These are phyloP conservation scores for Nysson spinosus DNA, from an alignment of 2,888 invertebrate genomes.

Conservation along the genomic window DNA sequence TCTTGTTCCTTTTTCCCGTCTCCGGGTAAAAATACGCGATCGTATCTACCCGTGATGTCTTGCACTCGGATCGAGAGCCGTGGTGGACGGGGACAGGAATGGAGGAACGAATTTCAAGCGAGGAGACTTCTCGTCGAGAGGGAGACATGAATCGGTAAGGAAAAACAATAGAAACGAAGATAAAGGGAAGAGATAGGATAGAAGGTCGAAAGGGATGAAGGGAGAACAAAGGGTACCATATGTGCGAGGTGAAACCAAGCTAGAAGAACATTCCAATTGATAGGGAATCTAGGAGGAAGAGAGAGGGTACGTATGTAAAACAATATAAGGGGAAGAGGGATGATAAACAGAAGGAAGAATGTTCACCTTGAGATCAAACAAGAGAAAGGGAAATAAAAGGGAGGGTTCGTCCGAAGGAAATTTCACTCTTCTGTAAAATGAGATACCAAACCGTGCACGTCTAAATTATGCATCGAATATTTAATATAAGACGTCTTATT, in stretches of 20 bases:
- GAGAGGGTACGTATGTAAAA: not conserved
- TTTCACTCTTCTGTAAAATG: slow-evolving; percentile 23
- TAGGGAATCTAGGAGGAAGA: slow-evolving; percentile 27
- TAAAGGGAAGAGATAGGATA: not conserved
- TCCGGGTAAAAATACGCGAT: slow-evolving; percentile 22
- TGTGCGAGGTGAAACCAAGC: slow-evolving; percentile 16
- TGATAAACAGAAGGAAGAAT: slow-evolving; percentile 11
- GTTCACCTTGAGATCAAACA: slow-evolving; percentile 19
- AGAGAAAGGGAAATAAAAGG: slow-evolving; percentile 31
- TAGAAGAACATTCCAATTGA: slow-evolving; percentile 40
- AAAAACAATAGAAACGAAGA: slow-evolving; percentile 14
- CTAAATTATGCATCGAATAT: too few species aligned
- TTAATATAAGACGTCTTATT: too few species aligned
- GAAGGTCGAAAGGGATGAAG: slow-evolving; percentile 14
- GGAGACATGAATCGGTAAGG: too few species aligned
- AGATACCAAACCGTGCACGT: too few species aligned
- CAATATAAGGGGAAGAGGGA: not conserved
- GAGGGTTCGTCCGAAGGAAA: slow-evolving; percentile 29
- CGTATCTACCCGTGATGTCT: slow-evolving; percentile 19
- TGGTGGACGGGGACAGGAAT: not conserved
- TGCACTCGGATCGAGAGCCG: slow-evolving; percentile 14
- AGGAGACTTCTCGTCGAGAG: not conserved
- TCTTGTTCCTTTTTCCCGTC: slow-evolving; percentile 6
- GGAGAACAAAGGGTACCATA: slow-evolving; percentile 20
- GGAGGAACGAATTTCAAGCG: not conserved